Evolutionary conservation across 2,113 vertebrate genomes (phyloP).

Genomic region (Toxotes chatareus): DNA sequence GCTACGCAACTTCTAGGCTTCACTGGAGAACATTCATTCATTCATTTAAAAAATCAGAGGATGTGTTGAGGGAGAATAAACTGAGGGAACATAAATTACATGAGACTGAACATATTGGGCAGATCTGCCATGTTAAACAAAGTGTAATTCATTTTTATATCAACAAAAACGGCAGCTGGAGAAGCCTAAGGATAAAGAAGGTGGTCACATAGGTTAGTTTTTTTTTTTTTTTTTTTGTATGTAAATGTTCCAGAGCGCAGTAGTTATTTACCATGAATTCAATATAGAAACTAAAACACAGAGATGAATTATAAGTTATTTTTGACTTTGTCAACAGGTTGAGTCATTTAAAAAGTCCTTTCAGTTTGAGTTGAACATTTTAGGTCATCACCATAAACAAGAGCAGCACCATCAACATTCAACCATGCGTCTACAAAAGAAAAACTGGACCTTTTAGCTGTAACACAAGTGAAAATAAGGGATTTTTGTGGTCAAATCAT

Average conservation of each 20-base stretch:
- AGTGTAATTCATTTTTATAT: neutral
- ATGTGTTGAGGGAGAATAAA: too few relatives aligned
- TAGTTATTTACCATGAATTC: neutral
- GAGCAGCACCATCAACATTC: neutral
- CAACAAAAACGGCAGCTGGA: neutral
- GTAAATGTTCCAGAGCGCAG: neutral
- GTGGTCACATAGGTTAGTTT: neutral
- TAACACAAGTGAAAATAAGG: neutral
- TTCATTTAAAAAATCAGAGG: too few relatives aligned
- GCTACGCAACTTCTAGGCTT: neutral
- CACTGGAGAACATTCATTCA: neutral
- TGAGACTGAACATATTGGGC: neutral
- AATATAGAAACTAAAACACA: neutral
- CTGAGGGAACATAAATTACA: neutral
- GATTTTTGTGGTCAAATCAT: neutral
- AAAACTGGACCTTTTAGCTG: neutral
- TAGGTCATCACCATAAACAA: constrained; percentile 4
- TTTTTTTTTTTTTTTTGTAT: neutral
- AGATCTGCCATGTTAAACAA: neutral
- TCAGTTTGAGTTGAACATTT: neutral
- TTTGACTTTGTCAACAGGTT: neutral
- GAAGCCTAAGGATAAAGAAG: neutral
- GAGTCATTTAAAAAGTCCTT: neutral
- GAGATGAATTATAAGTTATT: neutral
- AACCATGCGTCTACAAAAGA: neutral